Evolutionary conservation across 1,140 invertebrate species (phyloP).

Genomic region (Maniola jurtina): DNA sequence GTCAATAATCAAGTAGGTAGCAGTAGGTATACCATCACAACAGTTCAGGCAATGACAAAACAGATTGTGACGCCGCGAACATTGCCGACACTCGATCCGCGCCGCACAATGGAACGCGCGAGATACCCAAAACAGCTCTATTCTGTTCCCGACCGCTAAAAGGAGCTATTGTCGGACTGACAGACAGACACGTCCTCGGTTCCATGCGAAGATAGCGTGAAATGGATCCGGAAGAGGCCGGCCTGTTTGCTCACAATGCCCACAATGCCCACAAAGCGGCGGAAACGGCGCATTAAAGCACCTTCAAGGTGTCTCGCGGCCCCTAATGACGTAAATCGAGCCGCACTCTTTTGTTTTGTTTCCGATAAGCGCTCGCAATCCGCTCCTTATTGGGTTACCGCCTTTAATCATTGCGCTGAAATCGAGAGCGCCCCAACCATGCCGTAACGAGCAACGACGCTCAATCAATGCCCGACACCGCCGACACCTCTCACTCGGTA

Average conservation of each 20-base stretch:
- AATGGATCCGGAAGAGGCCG: slow-evolving; percentile 41
- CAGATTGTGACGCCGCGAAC: slow-evolving; percentile 3
- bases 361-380: slow-evolving; percentile 54
- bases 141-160: slow-evolving; percentile 19
- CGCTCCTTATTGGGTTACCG: slow-evolving; percentile 66
- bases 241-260: slow-evolving; percentile 52
- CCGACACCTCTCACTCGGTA: slow-evolving; percentile 26
- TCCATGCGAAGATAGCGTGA: slow-evolving; percentile 33
- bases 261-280: slow-evolving; percentile 39
- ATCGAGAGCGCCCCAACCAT: slow-evolving; percentile 46
- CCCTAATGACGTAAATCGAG: slow-evolving; percentile 68
- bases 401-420: slow-evolving; percentile 66
- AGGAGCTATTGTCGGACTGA: slow-evolving; percentile 19
- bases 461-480: slow-evolving; percentile 50
- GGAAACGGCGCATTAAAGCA: slow-evolving; percentile 40
- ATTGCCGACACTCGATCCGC: slow-evolving; percentile 31
- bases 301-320: slow-evolving; percentile 41
- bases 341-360: slow-evolving; percentile 63
- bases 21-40: too few species aligned
- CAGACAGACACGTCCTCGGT: slow-evolving; percentile 26
- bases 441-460: slow-evolving; percentile 29
- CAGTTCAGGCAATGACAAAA: slow-evolving; percentile 4
- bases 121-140: slow-evolving; percentile 40
- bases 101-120: slow-evolving; percentile 29
- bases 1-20: too few species aligned